Conservation (phyloP, 2,888 invertebrate genomes). For the Notodonta ziczac region DNA sequence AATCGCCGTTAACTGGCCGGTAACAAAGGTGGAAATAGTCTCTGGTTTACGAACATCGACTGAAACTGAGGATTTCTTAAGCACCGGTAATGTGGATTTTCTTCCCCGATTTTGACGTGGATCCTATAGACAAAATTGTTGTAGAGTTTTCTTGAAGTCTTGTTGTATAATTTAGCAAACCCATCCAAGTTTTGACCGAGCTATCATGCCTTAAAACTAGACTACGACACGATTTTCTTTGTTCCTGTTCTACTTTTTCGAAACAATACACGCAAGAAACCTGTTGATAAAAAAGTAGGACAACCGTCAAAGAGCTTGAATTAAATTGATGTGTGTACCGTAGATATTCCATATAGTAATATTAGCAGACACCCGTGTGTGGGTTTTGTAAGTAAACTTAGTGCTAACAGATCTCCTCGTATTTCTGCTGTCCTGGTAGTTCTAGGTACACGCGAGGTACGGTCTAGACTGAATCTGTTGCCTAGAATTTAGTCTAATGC, state of each 20-base stretch:
- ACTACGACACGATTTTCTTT: no score
- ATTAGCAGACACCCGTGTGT: slow-evolving; percentile 22
- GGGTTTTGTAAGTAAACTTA: slow-evolving; percentile 55
- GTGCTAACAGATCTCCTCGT: slow-evolving; percentile 59
- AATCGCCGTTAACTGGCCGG: slow-evolving; percentile 1
- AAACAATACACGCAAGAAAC: not conserved
- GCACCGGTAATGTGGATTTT: not conserved
- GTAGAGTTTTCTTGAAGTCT: no score
- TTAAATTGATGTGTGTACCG: not conserved
- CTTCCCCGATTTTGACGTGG: not conserved
- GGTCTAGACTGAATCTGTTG: slow-evolving; percentile 45
- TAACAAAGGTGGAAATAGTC: slow-evolving; percentile 5
- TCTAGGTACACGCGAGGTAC: slow-evolving; percentile 70
- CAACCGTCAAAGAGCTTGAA: not conserved
- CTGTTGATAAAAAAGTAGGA: not conserved
- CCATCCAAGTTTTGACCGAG: no score
- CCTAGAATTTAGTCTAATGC: slow-evolving; percentile 28
- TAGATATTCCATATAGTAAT: not conserved
- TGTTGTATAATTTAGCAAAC: no score
- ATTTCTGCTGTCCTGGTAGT: slow-evolving; percentile 69
- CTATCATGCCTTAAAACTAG: not conserved
- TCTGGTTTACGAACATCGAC: not conserved
- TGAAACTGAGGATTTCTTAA: not conserved
- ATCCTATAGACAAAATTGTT: not conserved
- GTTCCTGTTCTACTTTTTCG: not conserved